phyloP scores from a whole-genome alignment of 2,113 vertebrate genomes.

The Pelusios castaneus region DNA sequence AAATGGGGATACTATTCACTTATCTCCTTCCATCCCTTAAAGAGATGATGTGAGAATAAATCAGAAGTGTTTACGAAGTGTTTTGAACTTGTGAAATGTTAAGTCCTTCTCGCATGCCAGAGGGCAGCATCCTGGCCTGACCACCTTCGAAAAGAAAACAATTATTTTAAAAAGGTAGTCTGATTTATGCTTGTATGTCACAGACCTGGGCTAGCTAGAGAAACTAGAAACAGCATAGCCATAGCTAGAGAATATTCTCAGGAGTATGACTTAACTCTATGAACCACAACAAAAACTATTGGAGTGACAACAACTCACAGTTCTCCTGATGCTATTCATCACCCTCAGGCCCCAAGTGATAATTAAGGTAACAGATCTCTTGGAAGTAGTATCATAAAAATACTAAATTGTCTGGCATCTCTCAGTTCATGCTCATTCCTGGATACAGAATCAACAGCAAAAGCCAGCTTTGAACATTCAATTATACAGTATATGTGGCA shows the following conservation, averaged over 20 bases:
- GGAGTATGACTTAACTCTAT: background rate
- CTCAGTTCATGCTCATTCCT: background rate
- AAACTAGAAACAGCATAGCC: background rate
- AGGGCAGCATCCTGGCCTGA: background rate
- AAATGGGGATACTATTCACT: background rate
- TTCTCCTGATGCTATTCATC: background rate
- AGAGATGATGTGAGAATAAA: background rate
- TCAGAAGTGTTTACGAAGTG: background rate
- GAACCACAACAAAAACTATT: background rate
- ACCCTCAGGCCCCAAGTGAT: background rate
- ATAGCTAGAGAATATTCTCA: background rate
- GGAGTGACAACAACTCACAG: background rate
- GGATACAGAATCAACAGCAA: background rate
- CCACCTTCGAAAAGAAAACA: background rate
- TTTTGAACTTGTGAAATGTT: background rate
- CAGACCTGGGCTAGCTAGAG: background rate
- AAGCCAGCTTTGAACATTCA: background rate
- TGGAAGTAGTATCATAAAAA: background rate
- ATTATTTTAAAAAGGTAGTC: background rate
- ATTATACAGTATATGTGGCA: background rate
- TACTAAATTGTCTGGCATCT: background rate
- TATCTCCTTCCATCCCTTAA: background rate
- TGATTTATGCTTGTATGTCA: background rate
- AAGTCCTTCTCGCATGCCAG: background rate
- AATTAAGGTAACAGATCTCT: slow-evolving; percentile 13